These are phyloP conservation scores for Stomorhina lunata DNA, from an alignment of 2,888 invertebrate genomes.

Conservation along the genomic window DNA sequence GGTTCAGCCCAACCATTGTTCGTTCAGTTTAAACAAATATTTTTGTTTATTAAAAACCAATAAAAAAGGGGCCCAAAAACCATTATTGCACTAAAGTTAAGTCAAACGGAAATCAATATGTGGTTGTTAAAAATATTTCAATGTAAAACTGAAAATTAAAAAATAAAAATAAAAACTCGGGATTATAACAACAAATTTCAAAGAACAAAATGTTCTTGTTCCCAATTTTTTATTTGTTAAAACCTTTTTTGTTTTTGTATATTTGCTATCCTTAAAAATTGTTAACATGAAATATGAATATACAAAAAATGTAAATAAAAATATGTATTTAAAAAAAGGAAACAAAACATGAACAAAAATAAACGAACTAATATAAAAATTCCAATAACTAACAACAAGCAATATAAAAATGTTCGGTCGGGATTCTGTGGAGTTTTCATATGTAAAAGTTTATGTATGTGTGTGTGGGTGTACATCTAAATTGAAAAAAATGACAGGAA, in stretches of 20 bases:
- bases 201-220: conserved; percentile 35
- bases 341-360: background rate
- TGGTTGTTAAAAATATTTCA: conserved; percentile 44
- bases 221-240: background rate
- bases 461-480: background rate
- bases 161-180: conserved; percentile 1
- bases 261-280: background rate
- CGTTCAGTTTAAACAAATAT: conserved; percentile 41
- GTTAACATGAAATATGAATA: conserved; percentile 33
- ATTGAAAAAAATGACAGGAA: conserved; percentile 56
- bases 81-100: conserved; percentile 43
- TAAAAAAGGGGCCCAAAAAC: background rate
- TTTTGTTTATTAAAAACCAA: conserved; percentile 56
- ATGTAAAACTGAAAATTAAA: background rate
- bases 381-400: conserved; percentile 50
- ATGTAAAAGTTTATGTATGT: background rate
- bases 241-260: conserved; percentile 29
- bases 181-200: conserved; percentile 28
- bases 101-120: conserved; percentile 64
- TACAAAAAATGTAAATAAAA: conserved; percentile 30
- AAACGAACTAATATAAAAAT: conserved; percentile 59
- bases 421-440: background rate
- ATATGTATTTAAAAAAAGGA: conserved; percentile 27
- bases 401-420: conserved; percentile 19
- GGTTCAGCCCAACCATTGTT: conserved; percentile 34